Evolutionary conservation across 2,113 vertebrate species (phyloP), one percentile per base, ranked within the genome.

Genomic region (Excalfactoria chinensis): DNA sequence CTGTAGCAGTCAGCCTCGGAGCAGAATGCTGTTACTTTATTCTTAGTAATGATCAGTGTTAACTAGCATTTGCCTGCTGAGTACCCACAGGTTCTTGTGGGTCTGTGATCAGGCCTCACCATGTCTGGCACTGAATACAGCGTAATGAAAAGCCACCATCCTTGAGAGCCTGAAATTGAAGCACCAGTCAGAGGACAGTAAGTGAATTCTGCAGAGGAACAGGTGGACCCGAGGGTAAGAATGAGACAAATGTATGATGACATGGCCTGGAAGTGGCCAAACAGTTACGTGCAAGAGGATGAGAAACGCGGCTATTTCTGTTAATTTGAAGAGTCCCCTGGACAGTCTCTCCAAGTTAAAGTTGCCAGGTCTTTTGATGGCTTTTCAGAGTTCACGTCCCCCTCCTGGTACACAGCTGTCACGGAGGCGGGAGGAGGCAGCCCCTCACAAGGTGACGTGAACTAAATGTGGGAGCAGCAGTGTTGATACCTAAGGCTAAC

Each of bases 401-500:
- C 82, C 91, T 92, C 87, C 89, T 85, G 84, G 93, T 93, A 93
- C 85, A 90, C 88, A 93, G 90, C 83, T 95, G 95, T 91, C 92
- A 86, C 51, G 66, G 79, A 93, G 66, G 72, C 83, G 80, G 76
- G 73, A 78, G 88, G 64, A 93, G 69, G 66, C 30, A 73, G 69
- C 23, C 32, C 68, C 66, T 84, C 75, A 80, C 89, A 7, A 88
- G 89, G 79, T 95, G 79, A 93, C 22, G 5, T 64, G 91, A 91
- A 95, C 79, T 84, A 89, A 93, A 93, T 59, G 62, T 77, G 53
- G 87, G 69, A 94, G 76, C 89, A 83, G 89, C 87, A 91, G 74
- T 96, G 89, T 95, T 96, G 93, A 96, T 84, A 94, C 87, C 93
- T 89, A 91, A 90, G 94, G 96, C 94, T 91, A 95, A 91, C 51